A percentile compares a stretch with the other conserved stretches of the same genome.
Conservation (phyloP, 2,888 invertebrate species). For the Ophonus ardosiacus region DNA sequence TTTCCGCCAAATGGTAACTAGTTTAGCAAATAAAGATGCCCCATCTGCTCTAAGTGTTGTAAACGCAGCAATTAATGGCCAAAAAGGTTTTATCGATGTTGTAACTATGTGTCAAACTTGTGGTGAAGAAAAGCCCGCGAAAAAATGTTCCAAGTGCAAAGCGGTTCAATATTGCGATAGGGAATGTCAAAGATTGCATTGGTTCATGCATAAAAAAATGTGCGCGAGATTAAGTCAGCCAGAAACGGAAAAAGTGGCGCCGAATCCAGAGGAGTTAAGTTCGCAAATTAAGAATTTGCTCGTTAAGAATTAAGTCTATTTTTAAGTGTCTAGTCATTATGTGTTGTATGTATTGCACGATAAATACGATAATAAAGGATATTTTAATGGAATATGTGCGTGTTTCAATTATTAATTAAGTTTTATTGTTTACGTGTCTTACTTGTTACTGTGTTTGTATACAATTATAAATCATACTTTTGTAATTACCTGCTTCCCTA, state of each 20-base stretch:
- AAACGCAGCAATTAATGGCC: conserved; percentile 91
- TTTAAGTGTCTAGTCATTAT: conserved; percentile 55
- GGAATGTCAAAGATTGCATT: conserved; percentile 95
- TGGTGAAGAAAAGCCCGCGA: conserved; percentile 91
- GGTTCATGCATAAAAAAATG: conserved; percentile 93
- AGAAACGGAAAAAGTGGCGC: conserved; percentile 65
- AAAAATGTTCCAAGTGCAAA: conserved; percentile 97
- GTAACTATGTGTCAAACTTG: conserved; percentile 89
- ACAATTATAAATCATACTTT: background rate
- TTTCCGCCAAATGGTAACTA: conserved; percentile 90
- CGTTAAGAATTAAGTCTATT: conserved; percentile 66
- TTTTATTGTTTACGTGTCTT: background rate
- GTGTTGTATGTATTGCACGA: conserved; percentile 32
- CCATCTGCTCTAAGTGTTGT: conserved; percentile 85
- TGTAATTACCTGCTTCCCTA: too few relatives aligned
- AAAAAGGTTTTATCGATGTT: conserved; percentile 85
- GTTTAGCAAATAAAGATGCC: conserved; percentile 86
- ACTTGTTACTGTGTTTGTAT: background rate
- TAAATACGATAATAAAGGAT: conserved; percentile 45
- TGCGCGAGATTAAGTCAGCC: conserved; percentile 81
- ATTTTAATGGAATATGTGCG: conserved; percentile 46
- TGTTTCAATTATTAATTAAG: conserved; percentile 16
- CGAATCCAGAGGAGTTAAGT: conserved; percentile 70
- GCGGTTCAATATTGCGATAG: conserved; percentile 95
- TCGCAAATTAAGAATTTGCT: conserved; percentile 71